Evolutionary conservation across 2,888 invertebrate genomes (phyloP), one percentile per base, ranked within the genome.

Genomic region (Spisula solida): DNA sequence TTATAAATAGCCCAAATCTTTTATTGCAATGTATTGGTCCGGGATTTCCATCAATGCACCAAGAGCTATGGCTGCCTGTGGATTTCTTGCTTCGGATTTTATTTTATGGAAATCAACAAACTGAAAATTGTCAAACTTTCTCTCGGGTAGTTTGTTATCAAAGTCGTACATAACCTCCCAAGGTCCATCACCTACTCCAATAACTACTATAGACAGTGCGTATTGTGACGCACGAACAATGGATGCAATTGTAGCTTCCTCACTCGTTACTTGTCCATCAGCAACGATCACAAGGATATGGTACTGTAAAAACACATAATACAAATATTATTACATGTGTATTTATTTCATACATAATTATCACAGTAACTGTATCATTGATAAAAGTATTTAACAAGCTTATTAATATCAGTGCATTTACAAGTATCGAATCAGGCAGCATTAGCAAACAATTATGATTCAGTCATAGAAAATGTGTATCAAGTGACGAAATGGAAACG

Each of bases 231-330:
- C 97, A 70, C 96, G 96, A 8, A 97, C 97, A 31, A 97, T 97
- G 34, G 97, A 97, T 31, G 96, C 94, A 0, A 95, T 93, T 0
- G 97, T 97, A 4, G 96, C 96, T 47, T 96, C 93, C 92, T 97
- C 97, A 85, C 96, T 96, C 5, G 97, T 96, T 85, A 97, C 97
- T 93, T 97, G 97, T 6, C 97, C 97, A 93, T 97, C 97, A 6
- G 97, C 97, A 47, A 97, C 96, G 83, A 97, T 97, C 16, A 97
- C 97, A 83, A 97, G 94, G 82, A 97, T 97, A 93, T 97, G 97
- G 92, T 97, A 97, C 96, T 97, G 94, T 51, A 51, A 51, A 16
- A 51, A 51, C 12, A 51, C 14, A 16, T 16, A 51, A 51, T 51
- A 51, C 41, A 41, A 41, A 41, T 5, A 8, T 41, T 8, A 41